These are phyloP conservation scores for Cardinalis cardinalis DNA, from an alignment of 2,113 vertebrate genomes.

Conservation along the genomic window DNA sequence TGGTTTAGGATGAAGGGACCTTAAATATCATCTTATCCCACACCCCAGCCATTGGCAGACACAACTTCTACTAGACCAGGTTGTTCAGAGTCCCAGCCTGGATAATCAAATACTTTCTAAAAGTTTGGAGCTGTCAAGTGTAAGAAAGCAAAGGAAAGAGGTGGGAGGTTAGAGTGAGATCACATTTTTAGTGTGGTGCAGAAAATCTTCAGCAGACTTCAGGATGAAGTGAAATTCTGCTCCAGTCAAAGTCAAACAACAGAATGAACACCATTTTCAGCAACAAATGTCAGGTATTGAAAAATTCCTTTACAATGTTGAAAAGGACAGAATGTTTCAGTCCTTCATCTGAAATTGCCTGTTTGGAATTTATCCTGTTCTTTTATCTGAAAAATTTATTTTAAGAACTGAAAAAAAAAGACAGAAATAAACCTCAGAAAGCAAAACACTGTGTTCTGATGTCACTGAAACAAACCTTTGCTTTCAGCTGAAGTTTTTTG, in stretches of 20 bases:
- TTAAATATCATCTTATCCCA: neutral
- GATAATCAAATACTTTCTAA: neutral
- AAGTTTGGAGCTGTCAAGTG: neutral
- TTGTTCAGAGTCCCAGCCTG: neutral
- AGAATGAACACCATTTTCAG: neutral
- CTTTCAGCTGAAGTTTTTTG: neutral
- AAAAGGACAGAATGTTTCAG: conserved; percentile 3
- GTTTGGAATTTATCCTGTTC: neutral
- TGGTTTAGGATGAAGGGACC: neutral
- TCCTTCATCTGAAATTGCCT: neutral
- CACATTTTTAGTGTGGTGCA: neutral
- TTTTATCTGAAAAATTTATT: neutral
- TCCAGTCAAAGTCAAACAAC: neutral
- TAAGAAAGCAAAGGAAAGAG: neutral
- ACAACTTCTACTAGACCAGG: neutral
- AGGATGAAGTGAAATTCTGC: neutral
- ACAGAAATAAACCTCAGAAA: neutral
- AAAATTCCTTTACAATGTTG: neutral
- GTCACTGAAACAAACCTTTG: neutral
- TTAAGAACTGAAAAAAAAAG: neutral
- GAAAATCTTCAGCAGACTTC: neutral
- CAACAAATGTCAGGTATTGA: neutral
- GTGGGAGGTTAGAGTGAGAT: neutral
- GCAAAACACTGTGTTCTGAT: neutral
- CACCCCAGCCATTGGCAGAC: neutral